These are phyloP conservation scores for Elymnias hypermnestra DNA, from an alignment of 1,140 invertebrate genomes.

Conservation along the genomic window DNA sequence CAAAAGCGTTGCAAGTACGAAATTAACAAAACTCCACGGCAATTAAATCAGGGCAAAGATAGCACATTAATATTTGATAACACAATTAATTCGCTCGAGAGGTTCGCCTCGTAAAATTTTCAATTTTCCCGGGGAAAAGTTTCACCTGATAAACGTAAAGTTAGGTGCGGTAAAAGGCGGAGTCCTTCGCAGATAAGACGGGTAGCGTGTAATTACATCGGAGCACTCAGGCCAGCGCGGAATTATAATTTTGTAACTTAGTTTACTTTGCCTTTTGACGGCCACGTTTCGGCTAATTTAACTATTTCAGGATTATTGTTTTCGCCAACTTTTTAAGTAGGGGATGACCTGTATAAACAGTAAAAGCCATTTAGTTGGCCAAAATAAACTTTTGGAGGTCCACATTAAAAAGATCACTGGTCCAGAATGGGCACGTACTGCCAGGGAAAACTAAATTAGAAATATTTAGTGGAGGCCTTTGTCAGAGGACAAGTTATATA, in stretches of 20 bases:
- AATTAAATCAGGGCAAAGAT: constrained; percentile 52
- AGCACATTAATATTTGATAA: constrained; percentile 67
- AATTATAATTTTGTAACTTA: constrained; percentile 34
- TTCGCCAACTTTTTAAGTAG: no score
- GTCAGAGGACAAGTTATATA: no score
- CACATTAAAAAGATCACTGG: no score
- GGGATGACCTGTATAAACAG: no score
- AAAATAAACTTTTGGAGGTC: no score
- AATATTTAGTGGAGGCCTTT: no score
- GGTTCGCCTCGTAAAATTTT: constrained; percentile 63
- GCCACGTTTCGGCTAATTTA: not conserved
- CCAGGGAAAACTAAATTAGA: no score
- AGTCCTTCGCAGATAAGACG: constrained; percentile 50
- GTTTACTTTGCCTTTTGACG: constrained; percentile 14
- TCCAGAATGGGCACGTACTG: no score
- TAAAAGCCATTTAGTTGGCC: not conserved
- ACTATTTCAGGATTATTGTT: not conserved
- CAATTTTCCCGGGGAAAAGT: constrained; percentile 61
- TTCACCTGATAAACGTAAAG: constrained; percentile 66
- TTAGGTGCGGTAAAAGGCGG: constrained; percentile 51
- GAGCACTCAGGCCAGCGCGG: constrained; percentile 20
- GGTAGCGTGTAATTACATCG: constrained; percentile 38
- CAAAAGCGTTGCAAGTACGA: constrained; percentile 12
- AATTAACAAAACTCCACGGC: constrained; percentile 34
- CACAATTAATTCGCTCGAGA: constrained; percentile 56